Conservation (phyloP, 2,113 vertebrate genomes). For the Boulengeromyrus knoepffleri region DNA sequence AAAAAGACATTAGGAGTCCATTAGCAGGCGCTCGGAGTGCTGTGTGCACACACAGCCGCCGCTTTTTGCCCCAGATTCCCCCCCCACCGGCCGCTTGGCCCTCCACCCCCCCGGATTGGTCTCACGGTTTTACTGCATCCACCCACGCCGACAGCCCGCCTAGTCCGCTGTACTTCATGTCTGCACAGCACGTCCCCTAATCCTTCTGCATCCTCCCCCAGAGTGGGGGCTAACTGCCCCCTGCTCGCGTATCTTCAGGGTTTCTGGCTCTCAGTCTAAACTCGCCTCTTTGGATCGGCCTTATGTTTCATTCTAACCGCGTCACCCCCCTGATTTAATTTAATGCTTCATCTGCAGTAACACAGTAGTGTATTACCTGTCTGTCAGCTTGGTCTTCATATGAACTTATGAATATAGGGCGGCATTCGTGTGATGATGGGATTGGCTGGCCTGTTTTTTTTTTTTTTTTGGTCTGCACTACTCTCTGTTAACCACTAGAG, state of each 20-base stretch:
- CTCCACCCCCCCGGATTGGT: neutral
- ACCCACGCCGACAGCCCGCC: neutral
- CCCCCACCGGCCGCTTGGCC: too few species aligned
- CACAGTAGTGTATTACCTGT: neutral
- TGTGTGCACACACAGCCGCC: neutral
- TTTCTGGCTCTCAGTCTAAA: neutral
- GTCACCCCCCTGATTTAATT: neutral
- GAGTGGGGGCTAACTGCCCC: neutral
- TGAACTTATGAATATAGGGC: neutral
- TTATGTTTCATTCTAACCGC: neutral
- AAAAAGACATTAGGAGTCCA: conserved; percentile 22
- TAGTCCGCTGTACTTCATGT: neutral
- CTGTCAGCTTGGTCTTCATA: neutral
- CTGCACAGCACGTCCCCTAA: neutral
- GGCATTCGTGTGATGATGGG: neutral
- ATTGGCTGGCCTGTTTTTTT: neutral
- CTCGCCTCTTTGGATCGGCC: neutral
- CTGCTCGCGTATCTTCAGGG: neutral
- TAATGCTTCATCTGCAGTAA: neutral
- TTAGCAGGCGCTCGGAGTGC: neutral
- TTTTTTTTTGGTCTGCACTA: neutral
- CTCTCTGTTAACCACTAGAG: neutral
- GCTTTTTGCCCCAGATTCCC: neutral
- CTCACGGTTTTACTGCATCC: neutral
- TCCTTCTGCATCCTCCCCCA: neutral